Evolutionary conservation across 1,140 invertebrate genomes (phyloP).

Genomic region (Globodera rostochiensis): DNA sequence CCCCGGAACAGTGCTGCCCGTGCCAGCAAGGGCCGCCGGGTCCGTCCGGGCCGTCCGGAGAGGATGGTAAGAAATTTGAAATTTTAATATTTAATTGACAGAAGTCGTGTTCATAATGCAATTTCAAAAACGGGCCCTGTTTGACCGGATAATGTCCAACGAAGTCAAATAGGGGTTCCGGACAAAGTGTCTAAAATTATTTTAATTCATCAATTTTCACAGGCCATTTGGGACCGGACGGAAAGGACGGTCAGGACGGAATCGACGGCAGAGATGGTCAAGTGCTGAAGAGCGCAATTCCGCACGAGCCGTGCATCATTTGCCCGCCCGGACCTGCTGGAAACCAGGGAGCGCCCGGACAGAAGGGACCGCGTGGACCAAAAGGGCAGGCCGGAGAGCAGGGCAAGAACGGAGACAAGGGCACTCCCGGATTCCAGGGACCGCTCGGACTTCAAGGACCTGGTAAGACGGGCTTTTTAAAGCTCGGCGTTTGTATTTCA

Average conservation of each 20-base stretch:
- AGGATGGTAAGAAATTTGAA: conserved; percentile 44
- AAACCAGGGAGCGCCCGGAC: conserved; percentile 52
- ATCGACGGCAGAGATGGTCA: conserved; percentile 51
- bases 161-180: too few species aligned
- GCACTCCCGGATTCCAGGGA: conserved; percentile 55
- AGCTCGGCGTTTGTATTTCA: conserved; percentile 1
- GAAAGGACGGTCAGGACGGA: conserved; percentile 57
- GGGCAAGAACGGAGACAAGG: conserved; percentile 58
- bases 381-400: conserved; percentile 55
- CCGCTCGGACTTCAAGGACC: conserved; percentile 43
- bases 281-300: conserved; percentile 52
- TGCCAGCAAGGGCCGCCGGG: conserved; percentile 63
- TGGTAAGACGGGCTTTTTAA: not conserved
- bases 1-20: conserved; percentile 48
- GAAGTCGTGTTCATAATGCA: not conserved
- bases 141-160: too few species aligned
- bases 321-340: conserved; percentile 61
- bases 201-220: too few species aligned
- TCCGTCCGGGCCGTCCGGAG: conserved; percentile 53
- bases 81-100: not conserved
- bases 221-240: conserved; percentile 35
- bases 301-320: conserved; percentile 63
- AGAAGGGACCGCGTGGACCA: conserved; percentile 64
- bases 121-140: too few species aligned
- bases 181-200: not conserved